Conservation (phyloP, 2,888 invertebrate genomes). For the Drosophila mimetica region DNA sequence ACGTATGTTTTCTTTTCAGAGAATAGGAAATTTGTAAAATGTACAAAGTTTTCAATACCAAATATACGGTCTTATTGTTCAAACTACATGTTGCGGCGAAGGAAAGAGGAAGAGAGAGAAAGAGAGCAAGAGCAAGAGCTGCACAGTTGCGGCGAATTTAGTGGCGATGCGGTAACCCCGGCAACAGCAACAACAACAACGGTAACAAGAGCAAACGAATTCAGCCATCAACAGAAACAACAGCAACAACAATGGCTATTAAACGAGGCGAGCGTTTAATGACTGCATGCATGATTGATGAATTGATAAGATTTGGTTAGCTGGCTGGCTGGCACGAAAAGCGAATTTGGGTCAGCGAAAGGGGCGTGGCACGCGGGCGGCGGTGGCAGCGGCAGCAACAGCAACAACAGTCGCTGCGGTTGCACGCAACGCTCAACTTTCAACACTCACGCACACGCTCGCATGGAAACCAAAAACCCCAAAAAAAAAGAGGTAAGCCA, state of each 20-base stretch:
- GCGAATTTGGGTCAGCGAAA: slow-evolving; percentile 63
- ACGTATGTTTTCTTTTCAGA: too few relatives aligned
- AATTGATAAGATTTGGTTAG: slow-evolving; percentile 67
- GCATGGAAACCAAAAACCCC: slow-evolving; percentile 14
- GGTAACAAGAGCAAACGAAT: slow-evolving; percentile 9
- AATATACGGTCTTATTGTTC: not conserved
- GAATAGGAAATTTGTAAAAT: too few relatives aligned
- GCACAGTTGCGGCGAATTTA: slow-evolving; percentile 31
- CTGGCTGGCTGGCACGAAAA: slow-evolving; percentile 47
- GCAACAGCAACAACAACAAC: slow-evolving; percentile 27
- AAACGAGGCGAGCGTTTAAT: slow-evolving; percentile 55
- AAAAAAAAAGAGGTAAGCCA: not conserved
- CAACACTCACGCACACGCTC: slow-evolving; percentile 27
- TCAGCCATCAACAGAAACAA: slow-evolving; percentile 8
- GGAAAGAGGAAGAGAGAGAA: slow-evolving; percentile 1
- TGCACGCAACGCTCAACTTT: slow-evolving; percentile 51
- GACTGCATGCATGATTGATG: slow-evolving; percentile 75
- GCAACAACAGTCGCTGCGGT: slow-evolving; percentile 9
- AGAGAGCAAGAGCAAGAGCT: not conserved
- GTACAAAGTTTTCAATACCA: too few relatives aligned
- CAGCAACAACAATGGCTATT: not conserved
- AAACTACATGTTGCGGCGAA: slow-evolving; percentile 8
- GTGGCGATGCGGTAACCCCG: slow-evolving; percentile 38
- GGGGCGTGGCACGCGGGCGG: slow-evolving; percentile 58
- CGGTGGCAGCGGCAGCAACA: slow-evolving; percentile 7